phyloP scores from a whole-genome alignment of 2,888 invertebrate species.

The Rhagonycha lutea region DNA sequence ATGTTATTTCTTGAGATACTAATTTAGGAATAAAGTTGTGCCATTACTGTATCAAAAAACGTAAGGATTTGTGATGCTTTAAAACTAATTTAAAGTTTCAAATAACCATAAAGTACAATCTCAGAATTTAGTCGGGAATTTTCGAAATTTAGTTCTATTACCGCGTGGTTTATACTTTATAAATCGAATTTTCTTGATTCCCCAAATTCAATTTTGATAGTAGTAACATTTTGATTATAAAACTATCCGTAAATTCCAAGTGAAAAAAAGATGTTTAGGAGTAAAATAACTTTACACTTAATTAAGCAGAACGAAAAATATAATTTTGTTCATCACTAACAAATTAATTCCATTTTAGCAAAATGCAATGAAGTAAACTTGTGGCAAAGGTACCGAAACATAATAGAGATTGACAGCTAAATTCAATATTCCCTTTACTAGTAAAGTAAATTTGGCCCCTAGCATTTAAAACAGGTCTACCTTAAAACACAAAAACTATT shows the following conservation, averaged over 20 bases:
- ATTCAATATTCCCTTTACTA: slow-evolving; percentile 12
- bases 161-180: too few relatives aligned
- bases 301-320: neutral
- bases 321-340: neutral
- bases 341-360: slow-evolving; percentile 6
- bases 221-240: too few relatives aligned
- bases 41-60: neutral
- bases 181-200: too few relatives aligned
- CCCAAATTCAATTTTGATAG: too few relatives aligned
- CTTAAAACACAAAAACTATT: slow-evolving; percentile 6
- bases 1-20: neutral
- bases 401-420: slow-evolving; percentile 14
- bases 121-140: neutral
- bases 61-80: neutral
- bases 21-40: neutral
- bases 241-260: neutral
- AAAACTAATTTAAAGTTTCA: neutral
- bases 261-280: neutral
- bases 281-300: neutral
- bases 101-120: neutral
- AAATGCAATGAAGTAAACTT: slow-evolving; percentile 8
- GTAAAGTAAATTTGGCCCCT: slow-evolving; percentile 8
- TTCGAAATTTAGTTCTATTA: neutral
- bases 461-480: slow-evolving; percentile 9
- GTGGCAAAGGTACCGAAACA: slow-evolving; percentile 2